Conservation (phyloP, 2,888 invertebrate genomes). For the Brenthis daphne region DNA sequence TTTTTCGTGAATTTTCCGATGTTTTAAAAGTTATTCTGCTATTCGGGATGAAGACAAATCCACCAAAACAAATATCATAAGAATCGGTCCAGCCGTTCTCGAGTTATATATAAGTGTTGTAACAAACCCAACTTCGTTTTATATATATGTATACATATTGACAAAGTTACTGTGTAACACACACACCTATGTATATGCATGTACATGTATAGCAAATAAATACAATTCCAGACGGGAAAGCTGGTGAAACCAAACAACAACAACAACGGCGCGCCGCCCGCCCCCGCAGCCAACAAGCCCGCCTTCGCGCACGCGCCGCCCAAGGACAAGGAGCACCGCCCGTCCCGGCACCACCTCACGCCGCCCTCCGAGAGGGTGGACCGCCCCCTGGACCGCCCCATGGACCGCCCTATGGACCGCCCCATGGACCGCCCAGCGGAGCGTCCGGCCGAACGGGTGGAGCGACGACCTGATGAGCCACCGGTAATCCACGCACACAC, state of each 20-base stretch:
- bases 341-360: slow-evolving; percentile 54
- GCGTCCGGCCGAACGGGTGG: not conserved
- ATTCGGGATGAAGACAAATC: too few relatives aligned
- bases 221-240: slow-evolving; percentile 37
- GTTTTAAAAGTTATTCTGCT: too few relatives aligned
- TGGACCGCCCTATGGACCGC: too few relatives aligned
- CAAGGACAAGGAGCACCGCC: slow-evolving; percentile 57
- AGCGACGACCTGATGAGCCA: slow-evolving; percentile 42
- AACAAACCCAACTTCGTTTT: too few relatives aligned
- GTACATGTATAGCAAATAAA: not conserved
- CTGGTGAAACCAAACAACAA: slow-evolving; percentile 54
- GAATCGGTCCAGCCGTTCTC: too few relatives aligned
- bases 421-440: too few relatives aligned
- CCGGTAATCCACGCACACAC: slow-evolving; percentile 16
- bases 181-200: too few relatives aligned
- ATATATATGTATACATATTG: too few relatives aligned
- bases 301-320: slow-evolving; percentile 39
- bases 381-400: slow-evolving; percentile 3
- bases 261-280: slow-evolving; percentile 51
- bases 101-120: too few relatives aligned
- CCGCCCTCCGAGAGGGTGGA: slow-evolving; percentile 50
- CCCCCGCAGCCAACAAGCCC: slow-evolving; percentile 38
- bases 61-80: too few relatives aligned
- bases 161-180: too few relatives aligned
- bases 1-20: too few relatives aligned